Evolutionary conservation across 1,140 invertebrate species (phyloP), one percentile per base, ranked within the genome.

Genomic region (Sycobia sp.): DNA sequence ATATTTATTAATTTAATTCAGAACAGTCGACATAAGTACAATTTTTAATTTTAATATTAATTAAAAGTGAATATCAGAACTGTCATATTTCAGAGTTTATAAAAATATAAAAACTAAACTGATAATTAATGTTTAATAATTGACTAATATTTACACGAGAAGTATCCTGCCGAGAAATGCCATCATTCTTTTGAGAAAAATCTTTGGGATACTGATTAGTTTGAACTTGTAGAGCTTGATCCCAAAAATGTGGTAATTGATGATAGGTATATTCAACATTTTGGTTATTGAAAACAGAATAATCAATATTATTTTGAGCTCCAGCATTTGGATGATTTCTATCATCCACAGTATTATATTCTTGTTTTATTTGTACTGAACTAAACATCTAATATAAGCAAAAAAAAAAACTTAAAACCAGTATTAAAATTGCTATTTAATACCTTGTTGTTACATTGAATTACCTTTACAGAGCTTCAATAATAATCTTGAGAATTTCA

Each of bases 321-420:
- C 68, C 62, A 62, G 66, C 71, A 56, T 70, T 70, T 63, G 65
- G 69, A 69, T 67, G 71, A 60, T 66, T 76, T 32, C 69, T 68
- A 50, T 81, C 78, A 49, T 81, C 80, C 49, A 73, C 61, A 62
- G 64, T 69, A 56, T 71, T 71, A 67, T 74, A 81, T 70, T 81
- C 80, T 65, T 81, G 75, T 66, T 82, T 82, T 67, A 82, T 77
- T 67, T 78, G 78, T 57, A 81, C 65, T 55, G 78, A 76, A 69
- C 75, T 73, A 66, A 80, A 81, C 80, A 82, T 82, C 80, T 82
- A 53, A 49, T 32, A n/a, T n/a, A 54, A 43, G 43, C 32, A 47
- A 46, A 27, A 23, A 46, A 7, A 51, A 36, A 51, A 0, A 18
- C 32, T 51, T 36, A 36, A 22, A 38, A 14, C 8, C 20, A 14